Conservation (phyloP, 2,888 invertebrate species). For the Tachina fera region DNA sequence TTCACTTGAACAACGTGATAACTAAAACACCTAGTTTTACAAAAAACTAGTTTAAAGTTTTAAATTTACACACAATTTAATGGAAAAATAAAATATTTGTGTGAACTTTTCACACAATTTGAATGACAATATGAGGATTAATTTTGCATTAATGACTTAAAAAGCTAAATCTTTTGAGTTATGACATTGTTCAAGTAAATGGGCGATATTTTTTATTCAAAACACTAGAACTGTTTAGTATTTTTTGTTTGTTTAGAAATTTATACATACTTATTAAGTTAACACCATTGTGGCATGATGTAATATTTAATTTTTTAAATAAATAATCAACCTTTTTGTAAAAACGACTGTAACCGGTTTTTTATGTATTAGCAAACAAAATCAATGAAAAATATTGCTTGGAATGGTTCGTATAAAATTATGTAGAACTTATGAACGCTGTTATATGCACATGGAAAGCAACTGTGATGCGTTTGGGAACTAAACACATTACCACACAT, state of each 20-base stretch:
- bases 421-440: not conserved
- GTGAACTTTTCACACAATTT: no score
- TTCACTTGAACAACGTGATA: no score
- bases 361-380: not conserved
- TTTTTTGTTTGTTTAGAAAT: constrained; percentile 22
- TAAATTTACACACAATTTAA: no score
- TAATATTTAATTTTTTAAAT: constrained; percentile 42
- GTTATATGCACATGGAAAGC: not conserved
- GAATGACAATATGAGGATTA: no score
- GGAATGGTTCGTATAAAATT: not conserved
- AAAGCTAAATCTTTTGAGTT: no score
- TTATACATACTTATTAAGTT: constrained; percentile 31
- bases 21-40: no score
- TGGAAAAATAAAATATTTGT: no score
- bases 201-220: not conserved
- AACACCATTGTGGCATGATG: constrained; percentile 30
- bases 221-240: not conserved
- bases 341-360: constrained; percentile 12
- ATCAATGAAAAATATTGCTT: no score
- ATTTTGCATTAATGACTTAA: no score
- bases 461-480: not conserved
- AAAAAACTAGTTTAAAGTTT: no score
- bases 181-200: no score
- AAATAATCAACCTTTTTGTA: constrained; percentile 29
- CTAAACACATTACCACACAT: no score